A percentile compares a stretch with the other conserved stretches of the same genome.
phyloP scores from a whole-genome alignment of 2,797 vertebrate genomes.

The Sardinella longiceps region DNA sequence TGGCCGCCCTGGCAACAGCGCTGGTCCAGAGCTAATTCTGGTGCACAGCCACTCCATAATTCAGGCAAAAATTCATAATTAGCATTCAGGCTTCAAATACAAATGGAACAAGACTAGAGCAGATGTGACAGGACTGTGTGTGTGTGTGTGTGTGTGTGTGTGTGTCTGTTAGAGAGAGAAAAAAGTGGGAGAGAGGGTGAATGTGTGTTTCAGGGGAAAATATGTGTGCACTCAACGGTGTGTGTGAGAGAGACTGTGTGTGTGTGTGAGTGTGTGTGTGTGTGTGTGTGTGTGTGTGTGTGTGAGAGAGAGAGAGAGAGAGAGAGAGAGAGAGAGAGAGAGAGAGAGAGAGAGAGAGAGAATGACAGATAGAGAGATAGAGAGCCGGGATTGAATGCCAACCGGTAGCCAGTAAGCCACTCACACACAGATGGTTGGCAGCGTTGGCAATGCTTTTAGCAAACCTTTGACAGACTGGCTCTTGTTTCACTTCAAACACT shows the following conservation, averaged over 20 bases:
- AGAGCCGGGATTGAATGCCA: conserved; percentile 24
- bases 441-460: conserved; percentile 40
- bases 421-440: conserved; percentile 30
- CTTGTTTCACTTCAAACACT: not conserved
- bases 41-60: conserved; percentile 39
- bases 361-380: no score
- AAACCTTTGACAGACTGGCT: conserved; percentile 38
- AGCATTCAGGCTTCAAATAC: conserved; percentile 49
- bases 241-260: not conserved
- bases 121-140: not conserved
- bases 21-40: conserved; percentile 38
- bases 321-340: conserved; percentile 2
- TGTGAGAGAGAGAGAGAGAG: conserved; percentile 1
- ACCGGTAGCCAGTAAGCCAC: conserved; percentile 25
- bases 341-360: not conserved
- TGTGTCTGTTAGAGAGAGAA: not conserved
- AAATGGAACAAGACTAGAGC: not conserved
- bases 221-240: no score
- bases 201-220: no score
- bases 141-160: conserved; percentile 12
- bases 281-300: conserved; percentile 1
- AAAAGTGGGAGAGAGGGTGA: not conserved
- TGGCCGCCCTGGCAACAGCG: conserved; percentile 42
- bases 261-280: conserved; percentile 2
- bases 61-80: conserved; percentile 42